Percentiles rank a stretch among this genome's conserved stretches.
phyloP scores from a whole-genome alignment of 2,888 invertebrate species.

The Drosophila paramelanica region DNA sequence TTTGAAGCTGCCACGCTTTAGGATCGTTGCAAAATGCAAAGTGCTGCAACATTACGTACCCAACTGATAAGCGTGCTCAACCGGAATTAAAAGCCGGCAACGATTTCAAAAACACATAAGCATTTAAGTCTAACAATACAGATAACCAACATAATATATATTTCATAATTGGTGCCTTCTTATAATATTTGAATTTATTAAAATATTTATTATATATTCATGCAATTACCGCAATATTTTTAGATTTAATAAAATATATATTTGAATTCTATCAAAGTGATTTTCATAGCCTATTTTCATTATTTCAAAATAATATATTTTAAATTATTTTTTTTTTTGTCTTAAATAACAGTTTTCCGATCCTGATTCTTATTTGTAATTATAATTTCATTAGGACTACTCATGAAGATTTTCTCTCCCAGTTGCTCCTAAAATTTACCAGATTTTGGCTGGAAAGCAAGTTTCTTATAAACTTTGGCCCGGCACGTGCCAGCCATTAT shows the following conservation, averaged over 20 bases:
- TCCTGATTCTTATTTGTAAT: neutral
- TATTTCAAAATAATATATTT: too few relatives aligned
- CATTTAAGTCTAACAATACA: too few relatives aligned
- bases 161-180: too few relatives aligned
- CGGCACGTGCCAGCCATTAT: constrained; percentile 80
- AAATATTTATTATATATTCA: too few relatives aligned
- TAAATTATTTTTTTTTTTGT: too few relatives aligned
- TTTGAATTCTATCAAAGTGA: too few relatives aligned
- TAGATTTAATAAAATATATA: too few relatives aligned
- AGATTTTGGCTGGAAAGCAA: constrained; percentile 3
- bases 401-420: too few relatives aligned
- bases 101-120: constrained; percentile 1
- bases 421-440: neutral
- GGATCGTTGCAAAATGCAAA: neutral
- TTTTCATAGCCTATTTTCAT: too few relatives aligned
- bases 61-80: constrained; percentile 11
- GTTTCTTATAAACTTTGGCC: constrained; percentile 25
- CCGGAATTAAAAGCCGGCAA: neutral
- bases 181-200: too few relatives aligned
- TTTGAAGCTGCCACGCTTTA: constrained; percentile 5
- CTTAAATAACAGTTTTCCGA: neutral
- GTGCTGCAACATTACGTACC: neutral
- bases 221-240: too few relatives aligned
- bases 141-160: too few relatives aligned
- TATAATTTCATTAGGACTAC: neutral